Conservation (phyloP, 2,888 invertebrate species). For the Ellobium chinense region DNA sequence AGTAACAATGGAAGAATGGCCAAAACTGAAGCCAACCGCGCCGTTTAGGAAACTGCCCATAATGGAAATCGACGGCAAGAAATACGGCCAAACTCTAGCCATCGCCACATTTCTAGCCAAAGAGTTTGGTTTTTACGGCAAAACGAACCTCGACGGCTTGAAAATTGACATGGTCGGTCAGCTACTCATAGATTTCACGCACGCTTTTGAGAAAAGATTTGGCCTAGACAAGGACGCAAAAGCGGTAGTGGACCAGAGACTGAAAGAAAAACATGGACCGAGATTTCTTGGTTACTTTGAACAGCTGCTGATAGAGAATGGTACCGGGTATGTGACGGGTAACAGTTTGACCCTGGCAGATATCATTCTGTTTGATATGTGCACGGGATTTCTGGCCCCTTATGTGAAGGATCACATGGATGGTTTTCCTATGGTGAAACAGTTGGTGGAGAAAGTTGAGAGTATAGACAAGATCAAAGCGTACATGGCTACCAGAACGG, state of each 20-base stretch:
- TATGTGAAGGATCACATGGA: neutral
- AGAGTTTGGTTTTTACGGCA: conserved; percentile 48
- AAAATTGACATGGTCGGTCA: conserved; percentile 50
- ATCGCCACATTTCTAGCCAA: conserved; percentile 38
- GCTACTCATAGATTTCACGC: conserved; percentile 40
- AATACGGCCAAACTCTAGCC: conserved; percentile 31
- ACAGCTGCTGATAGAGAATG: conserved; percentile 7
- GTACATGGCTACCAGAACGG: too few relatives aligned
- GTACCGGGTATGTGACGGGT: conserved; percentile 8
- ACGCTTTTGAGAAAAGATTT: neutral
- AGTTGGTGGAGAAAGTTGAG: conserved; percentile 4
- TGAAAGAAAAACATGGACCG: conserved; percentile 12
- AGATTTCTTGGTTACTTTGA: conserved; percentile 21
- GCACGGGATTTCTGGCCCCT: conserved; percentile 3
- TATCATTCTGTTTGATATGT: conserved; percentile 19
- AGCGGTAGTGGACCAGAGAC: neutral
- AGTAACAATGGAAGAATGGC: conserved; percentile 8
- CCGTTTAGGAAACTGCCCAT: conserved; percentile 27
- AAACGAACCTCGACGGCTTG: conserved; percentile 42
- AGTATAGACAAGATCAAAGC: conserved; percentile 5
- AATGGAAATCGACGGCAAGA: conserved; percentile 38
- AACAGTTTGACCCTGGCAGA: conserved; percentile 4
- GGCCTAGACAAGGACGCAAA: conserved; percentile 11
- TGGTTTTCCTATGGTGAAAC: conserved; percentile 16
- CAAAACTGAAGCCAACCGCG: conserved; percentile 14